Evolutionary conservation across 2,113 vertebrate genomes (phyloP).

Genomic region (Eulemur rufifrons): DNA sequence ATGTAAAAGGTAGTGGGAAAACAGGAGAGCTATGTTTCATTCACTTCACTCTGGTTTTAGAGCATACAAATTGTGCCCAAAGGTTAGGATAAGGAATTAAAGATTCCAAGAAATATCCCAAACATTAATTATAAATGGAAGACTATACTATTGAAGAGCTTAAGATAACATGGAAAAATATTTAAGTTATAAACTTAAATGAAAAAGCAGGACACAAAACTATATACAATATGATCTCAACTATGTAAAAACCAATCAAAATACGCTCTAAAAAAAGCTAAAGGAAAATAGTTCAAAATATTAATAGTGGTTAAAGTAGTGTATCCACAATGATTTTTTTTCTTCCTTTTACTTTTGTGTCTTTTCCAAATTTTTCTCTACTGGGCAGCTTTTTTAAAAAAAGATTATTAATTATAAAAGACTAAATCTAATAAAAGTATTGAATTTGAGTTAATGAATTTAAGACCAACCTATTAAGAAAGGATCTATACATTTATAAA

Average conservation of each 20-base stretch:
- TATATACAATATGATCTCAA: neutral
- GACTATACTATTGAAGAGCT: neutral
- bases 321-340: neutral
- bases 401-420: neutral
- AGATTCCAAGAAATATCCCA: neutral
- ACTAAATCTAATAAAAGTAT: neutral
- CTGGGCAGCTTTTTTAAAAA: neutral
- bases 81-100: neutral
- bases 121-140: neutral
- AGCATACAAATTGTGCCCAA: neutral
- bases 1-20: neutral
- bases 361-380: constrained; percentile 35
- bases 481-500: neutral
- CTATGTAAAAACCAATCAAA: neutral
- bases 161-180: neutral
- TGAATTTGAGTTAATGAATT: neutral
- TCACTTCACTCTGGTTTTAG: neutral
- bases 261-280: neutral
- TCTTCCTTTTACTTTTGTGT: neutral
- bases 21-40: neutral
- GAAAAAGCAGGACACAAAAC: constrained; percentile 50
- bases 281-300: neutral
- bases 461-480: neutral
- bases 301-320: neutral
- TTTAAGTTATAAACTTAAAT: constrained; percentile 43